Base-by-base conservation (phyloP, 2,113 vertebrate species). In the Urocolius indicus region DNA sequence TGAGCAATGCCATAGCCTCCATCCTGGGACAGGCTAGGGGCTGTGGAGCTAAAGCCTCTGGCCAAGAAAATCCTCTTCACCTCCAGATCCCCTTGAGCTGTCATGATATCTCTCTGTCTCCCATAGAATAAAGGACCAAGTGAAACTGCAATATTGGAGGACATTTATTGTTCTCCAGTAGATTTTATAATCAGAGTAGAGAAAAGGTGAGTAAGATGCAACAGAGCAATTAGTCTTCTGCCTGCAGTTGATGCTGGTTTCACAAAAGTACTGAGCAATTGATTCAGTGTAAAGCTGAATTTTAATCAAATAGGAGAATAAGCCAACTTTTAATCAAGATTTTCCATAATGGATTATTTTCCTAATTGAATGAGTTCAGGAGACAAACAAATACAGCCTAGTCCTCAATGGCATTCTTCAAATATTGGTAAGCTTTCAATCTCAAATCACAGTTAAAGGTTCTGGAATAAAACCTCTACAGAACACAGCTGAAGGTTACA, bases 341-440 rank as follows among this genome's bases (percentile, higher is more conserved):
- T 96, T 97, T 97, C 96, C 94, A 87, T 96, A 97, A 97, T 97
- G 97, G 97, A 97, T 97, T 96, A 96, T 97, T 97, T 97, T 95
- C 85, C 87, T 97, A 97, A 97, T 97, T 97, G 95, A 96, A 97
- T 93, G 89, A 92, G 95, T 96, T 94, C 83, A 92, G 95, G 75
- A 96, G 94, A 96, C 92, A 97, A 97, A 96, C 83, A 96, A 95
- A 97, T 94, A 89, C 87, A 94, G 48, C 81, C 89, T 87, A 38
- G 82, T 84, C 77, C 85, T 96, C 95, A 93, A 93, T 97, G 89
- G 93, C 68, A 75, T 97, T 96, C 94, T 96, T 96, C 94, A 97
- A 93, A 97, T 96, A 97, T 97, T 95, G 96, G 96, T 97, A 97
- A 97, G 84, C 96, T 96, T 96, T 97, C 97, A 97, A 95, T 90